Conservation (phyloP, 2,113 vertebrate genomes). For the Muntiacus muntjak region DNA sequence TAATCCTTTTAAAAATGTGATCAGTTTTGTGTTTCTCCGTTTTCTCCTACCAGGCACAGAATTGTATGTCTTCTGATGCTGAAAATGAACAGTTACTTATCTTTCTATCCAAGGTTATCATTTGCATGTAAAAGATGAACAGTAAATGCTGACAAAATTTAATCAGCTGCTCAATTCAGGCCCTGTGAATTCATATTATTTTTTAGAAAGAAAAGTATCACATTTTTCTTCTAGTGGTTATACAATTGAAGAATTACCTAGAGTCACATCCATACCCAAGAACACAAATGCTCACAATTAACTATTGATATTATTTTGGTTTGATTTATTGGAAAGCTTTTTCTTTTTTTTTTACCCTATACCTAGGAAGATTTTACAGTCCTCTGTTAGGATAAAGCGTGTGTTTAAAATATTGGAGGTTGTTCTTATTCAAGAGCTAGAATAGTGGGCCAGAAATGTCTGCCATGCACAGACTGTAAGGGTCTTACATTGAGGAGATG, state of each 20-base stretch:
- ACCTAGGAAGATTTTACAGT: not conserved
- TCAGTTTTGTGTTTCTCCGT: not conserved
- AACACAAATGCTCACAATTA: not conserved
- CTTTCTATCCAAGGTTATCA: not conserved
- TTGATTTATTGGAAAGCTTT: constrained; percentile 14
- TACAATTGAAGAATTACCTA: not conserved
- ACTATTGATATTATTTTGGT: not conserved
- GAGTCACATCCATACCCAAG: not conserved
- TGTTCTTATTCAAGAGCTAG: not conserved
- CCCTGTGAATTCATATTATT: not conserved
- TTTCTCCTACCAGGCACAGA: not conserved
- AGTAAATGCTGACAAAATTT: not conserved
- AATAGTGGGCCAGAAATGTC: not conserved
- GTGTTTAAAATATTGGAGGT: not conserved
- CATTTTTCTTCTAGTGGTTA: not conserved
- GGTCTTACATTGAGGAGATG: not conserved
- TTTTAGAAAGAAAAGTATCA: not conserved
- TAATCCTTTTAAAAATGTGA: not conserved
- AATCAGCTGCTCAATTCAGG: not conserved
- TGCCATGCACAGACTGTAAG: not conserved
- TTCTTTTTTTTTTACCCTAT: not conserved
- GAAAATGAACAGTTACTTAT: not conserved
- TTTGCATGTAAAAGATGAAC: not conserved
- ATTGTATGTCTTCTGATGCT: not conserved
- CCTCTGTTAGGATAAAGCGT: not conserved